Evolutionary conservation across 2,888 invertebrate genomes (phyloP), one percentile per base, ranked within the genome.

Genomic region (Deilephila porcellus): DNA sequence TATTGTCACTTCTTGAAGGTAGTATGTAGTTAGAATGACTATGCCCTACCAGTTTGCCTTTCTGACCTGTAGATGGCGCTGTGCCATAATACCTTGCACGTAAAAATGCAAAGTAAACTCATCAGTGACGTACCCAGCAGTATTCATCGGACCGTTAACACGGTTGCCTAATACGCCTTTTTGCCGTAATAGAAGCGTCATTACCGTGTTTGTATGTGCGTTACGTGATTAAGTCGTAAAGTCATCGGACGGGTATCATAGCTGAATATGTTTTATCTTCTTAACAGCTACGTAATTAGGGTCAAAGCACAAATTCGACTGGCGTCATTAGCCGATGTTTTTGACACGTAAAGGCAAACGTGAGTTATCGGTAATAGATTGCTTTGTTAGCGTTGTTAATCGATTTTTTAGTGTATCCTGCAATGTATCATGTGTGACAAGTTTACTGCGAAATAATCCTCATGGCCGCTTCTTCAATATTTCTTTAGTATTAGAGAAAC

Each of bases 181-280:
- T 84, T 84, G 81, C 77, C 71, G 76, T 83, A 84, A 86, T 85
- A 84, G 86, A 86, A 83, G 76, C 75, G 76, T 78, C 82, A 82
- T 84, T 82, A 82, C 79, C 75, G 79, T 77, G 75, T 79, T 81
- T 84, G 83, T 82, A 83, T 80, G 78, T 78, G 80, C 82, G 82
- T 89, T 86, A 85, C 84, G 84, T 82, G 85, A 87, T 86, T 85
- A 82, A 84, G 84, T 85, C 81, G 85, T 88, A 85, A 86, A 83
- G 83, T 82, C 87, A 83, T 81, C 81, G 76, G 76, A 77, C 76
- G 80, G 70, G 79, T 77, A 77, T 75, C 76, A 76, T 79, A 74
- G 78, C 74, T 74, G 75, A 78, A 77, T 76, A 76, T 45, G 56
- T 67, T 64, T 34, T 88, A 87, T 90, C 86, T 83, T 84, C n/a